Conservation (phyloP, 2,113 vertebrate genomes). For the Sebastes schlegelii region DNA sequence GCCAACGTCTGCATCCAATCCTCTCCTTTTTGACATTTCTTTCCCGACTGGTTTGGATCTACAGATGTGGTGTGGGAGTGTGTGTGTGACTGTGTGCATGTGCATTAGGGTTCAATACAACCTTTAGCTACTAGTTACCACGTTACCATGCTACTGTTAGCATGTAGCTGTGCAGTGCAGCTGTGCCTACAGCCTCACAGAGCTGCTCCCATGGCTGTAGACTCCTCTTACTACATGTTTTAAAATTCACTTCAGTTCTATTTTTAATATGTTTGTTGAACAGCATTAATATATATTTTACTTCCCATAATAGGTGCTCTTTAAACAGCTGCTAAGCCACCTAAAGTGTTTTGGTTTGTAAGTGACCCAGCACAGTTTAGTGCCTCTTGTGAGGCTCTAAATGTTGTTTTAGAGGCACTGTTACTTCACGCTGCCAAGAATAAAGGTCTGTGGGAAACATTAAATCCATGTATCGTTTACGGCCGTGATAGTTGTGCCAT, state of each 20-base stretch:
- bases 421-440: constrained; percentile 33
- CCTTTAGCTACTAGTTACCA: background rate
- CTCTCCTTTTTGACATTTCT: constrained; percentile 55
- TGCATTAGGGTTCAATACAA: background rate
- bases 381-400: constrained; percentile 28
- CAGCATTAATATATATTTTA: constrained; percentile 9
- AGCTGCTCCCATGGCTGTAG: background rate
- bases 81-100: constrained; percentile 2
- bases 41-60: constrained; percentile 4
- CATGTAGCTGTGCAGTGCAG: background rate
- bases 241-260: background rate
- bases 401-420: constrained; percentile 43
- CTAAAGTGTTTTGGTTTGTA: constrained; percentile 27
- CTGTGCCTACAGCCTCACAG: background rate
- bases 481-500: constrained; percentile 40
- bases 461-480: constrained; percentile 46
- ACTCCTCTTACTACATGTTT: background rate
- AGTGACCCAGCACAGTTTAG: constrained; percentile 37
- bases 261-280: background rate
- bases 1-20: constrained; percentile 35
- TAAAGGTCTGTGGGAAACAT: constrained; percentile 43
- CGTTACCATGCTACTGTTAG: background rate
- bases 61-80: constrained; percentile 47
- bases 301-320: background rate
- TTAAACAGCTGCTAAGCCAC: constrained; percentile 22